Base-by-base conservation (phyloP, 2,888 invertebrate genomes). In the Gymnoscelis rufifasciata region DNA sequence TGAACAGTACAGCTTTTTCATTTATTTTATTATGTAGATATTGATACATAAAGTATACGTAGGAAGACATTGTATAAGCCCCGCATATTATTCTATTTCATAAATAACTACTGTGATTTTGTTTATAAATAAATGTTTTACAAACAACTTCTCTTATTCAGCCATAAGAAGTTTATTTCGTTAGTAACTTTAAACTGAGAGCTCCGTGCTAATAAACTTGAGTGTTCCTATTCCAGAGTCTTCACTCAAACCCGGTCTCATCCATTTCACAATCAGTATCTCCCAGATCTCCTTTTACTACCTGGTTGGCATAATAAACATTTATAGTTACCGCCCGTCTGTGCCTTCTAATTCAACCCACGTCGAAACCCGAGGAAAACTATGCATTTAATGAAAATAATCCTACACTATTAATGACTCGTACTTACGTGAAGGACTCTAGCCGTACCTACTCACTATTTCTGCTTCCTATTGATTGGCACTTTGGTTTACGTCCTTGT, bases 331-430 rank as follows among this genome's bases (percentile, higher is more conserved):
- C 31, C 23, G 19, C 43, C 27, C 28, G n/a, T 29, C 41, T 33
- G 30, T 47, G 38, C 54, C 53, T 43, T 40, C 43, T 13, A 13
- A 77, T 71, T 71, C 78, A 7, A 45, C 15, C 47, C 78, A 76
- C 78, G 78, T 76, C 56, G 59, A 59, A 63, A 56, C 52, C 51
- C 46, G 51, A 60, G 54, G 54, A 58, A 59, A 69, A 71, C 63
- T 68, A 79, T 77, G 78, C 76, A 68, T 68, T 79, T 79, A 75
- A 79, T 79, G 78, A 78, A 78, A 78, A 78, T 76, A 78, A 77
- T 78, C 69, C 68, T 64, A 71, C 52, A 66, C 57, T 56, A 64
- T 59, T 70, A 71, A 75, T 71, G 73, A 71, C 59, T 64, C 52
- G 54, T 62, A 56, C 57, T 62, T 67, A 75, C 77, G 78, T 78